Conservation (phyloP, 2,113 vertebrate species). For the Solea senegalensis region DNA sequence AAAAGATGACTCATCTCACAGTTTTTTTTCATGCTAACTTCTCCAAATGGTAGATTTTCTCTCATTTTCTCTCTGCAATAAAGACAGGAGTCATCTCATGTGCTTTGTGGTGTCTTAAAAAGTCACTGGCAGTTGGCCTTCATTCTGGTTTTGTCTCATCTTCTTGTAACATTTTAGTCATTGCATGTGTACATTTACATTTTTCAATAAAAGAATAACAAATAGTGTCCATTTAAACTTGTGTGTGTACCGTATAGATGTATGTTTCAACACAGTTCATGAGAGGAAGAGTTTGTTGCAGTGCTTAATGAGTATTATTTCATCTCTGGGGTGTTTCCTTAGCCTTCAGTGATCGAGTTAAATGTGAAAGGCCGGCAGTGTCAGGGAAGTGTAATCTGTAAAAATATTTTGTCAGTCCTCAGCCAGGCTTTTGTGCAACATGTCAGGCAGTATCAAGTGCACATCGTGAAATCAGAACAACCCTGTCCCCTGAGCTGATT, state of each 20-base stretch:
- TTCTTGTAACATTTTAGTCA: neutral
- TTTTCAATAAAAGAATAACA: neutral
- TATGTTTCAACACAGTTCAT: too few relatives aligned
- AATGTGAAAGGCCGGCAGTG: constrained; percentile 23
- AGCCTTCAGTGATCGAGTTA: neutral
- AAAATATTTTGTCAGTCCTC: neutral
- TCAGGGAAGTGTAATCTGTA: neutral
- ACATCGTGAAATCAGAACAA: neutral
- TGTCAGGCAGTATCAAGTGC: neutral
- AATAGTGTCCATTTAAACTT: neutral
- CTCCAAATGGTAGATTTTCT: too few relatives aligned
- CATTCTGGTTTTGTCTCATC: neutral
- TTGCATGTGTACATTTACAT: neutral
- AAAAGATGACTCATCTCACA: constrained; percentile 7
- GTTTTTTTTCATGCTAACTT: too few relatives aligned
- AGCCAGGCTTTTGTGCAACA: neutral
- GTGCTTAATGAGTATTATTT: neutral
- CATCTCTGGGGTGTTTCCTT: neutral
- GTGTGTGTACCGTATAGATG: neutral
- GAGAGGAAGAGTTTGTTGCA: neutral
- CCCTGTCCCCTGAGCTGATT: constrained; percentile 60
- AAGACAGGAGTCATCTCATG: neutral
- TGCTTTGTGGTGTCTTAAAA: constrained; percentile 1
- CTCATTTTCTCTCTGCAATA: neutral
- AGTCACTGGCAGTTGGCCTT: neutral